Evolutionary conservation across 2,797 vertebrate genomes (phyloP), one percentile per base, ranked within the genome.

Genomic region (Lagorchestes hirsutus): DNA sequence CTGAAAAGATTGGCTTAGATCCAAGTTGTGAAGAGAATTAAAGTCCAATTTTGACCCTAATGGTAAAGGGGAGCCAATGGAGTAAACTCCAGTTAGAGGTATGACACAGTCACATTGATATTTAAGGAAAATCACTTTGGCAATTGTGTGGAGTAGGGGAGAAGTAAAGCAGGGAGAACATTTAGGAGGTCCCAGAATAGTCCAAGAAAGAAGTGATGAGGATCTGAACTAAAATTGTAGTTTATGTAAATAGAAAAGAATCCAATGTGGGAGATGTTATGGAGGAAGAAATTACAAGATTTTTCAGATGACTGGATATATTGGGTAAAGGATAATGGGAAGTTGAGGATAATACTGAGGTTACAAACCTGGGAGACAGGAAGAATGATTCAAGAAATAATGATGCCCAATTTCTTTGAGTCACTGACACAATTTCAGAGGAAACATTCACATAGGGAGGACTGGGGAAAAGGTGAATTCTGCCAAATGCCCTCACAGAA

Each of bases 371-470:
- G 40, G 74, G 2, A 87, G 2, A 50, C 3, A 3, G 40, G 40
- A 87, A 24, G 22, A 27, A 82, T 87, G 74, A 46, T 27, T 27
- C 40, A 46, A 87, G 46, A 87, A 50, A 87, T 34, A 87, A 82
- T 27, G 40, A 87, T 28, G 54, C 58, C 67, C 92, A 87, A 55
- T 58, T 90, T 62, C 82, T 57, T 90, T 92, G 92, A 46, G 94
- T 57, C 74, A 87, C 18, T 96, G 92, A 92, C 4, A 87, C n/a
- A 92, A 91, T 50, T 82, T 27, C 74, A 54, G 31, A 54, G 31
- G 13, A 59, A 62, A 1, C 57, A 52, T 12, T 34, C 9, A 59
- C 4, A 6, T 2, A 90, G 12, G 59, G 90, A 91, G 74, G 22
- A 46, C 27, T 9, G 10, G 93, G 87, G 31, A 87, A 93, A 97